Conservation (phyloP, 2,113 vertebrate species). For the Copsychus sechellarum region DNA sequence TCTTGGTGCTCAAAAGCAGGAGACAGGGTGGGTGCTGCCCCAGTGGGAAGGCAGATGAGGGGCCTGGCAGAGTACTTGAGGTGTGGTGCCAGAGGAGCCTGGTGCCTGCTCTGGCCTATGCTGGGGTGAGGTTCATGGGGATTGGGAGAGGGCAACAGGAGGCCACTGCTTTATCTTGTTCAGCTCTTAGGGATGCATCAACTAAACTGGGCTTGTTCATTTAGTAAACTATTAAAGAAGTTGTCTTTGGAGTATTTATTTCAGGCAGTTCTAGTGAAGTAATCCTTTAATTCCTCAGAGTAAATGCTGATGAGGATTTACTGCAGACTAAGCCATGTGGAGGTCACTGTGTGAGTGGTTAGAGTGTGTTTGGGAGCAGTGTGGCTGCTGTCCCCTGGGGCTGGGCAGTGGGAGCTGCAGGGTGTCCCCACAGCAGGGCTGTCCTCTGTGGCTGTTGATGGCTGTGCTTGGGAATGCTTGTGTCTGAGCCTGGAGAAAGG, state of each 20-base stretch:
- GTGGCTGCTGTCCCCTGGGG: neutral
- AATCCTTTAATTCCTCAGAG: constrained; percentile 45
- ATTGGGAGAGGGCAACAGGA: neutral
- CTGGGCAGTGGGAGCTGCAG: neutral
- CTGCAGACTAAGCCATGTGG: neutral
- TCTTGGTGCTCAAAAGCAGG: neutral
- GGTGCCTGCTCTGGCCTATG: neutral
- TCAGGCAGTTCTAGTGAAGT: neutral
- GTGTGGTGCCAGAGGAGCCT: neutral
- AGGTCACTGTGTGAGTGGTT: neutral
- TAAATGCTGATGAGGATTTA: constrained; percentile 21
- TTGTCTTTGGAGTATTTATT: constrained; percentile 9
- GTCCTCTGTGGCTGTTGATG: rapidly evolving
- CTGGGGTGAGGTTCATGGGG: neutral
- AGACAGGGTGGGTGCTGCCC: neutral
- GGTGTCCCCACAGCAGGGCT: neutral
- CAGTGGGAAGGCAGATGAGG: neutral
- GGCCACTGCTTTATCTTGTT: neutral
- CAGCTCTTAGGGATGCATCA: neutral
- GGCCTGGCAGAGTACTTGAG: neutral
- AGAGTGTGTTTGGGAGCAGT: neutral
- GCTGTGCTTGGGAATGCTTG: neutral
- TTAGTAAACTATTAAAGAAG: neutral
- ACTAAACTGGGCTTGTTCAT: neutral
- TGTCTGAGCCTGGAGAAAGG: neutral